These are phyloP conservation scores for Axinella damicornis DNA, from an alignment of 37 sponge, comb jelly and placozoan species.

Conservation along the genomic window DNA sequence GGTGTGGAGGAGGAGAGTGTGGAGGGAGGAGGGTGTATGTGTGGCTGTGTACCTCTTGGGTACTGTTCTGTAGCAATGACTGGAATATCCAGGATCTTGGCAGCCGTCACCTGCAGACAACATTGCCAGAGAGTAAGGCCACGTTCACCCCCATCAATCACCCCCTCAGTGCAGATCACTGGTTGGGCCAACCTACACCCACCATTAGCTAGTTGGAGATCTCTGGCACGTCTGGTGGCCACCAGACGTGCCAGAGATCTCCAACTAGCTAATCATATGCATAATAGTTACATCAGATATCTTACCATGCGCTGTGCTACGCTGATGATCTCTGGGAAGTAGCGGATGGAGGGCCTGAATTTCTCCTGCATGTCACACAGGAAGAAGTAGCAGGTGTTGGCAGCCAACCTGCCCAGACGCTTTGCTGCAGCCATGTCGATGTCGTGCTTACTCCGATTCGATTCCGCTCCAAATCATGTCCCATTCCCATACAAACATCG, in stretches of 20 bases:
- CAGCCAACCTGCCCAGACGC: slow-evolving; percentile 82
- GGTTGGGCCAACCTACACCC: no score
- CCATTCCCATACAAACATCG: not conserved
- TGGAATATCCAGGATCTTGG: slow-evolving; percentile 92
- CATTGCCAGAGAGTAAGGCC: not conserved
- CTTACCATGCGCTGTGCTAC: slow-evolving; percentile 88
- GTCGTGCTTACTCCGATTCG: not conserved
- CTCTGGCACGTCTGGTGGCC: no score
- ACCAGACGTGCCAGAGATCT: no score
- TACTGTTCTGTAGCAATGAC: slow-evolving; percentile 98
- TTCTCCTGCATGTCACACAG: slow-evolving; percentile 99
- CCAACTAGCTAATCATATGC: no score
- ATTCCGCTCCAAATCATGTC: not conserved
- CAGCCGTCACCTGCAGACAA: slow-evolving; percentile 90
- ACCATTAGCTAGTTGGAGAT: no score
- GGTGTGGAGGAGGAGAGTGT: no score
- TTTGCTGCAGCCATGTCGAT: slow-evolving; percentile 33
- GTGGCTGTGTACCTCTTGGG: slow-evolving; percentile 81
- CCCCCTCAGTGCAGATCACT: not conserved
- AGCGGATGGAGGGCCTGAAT: slow-evolving; percentile 90
- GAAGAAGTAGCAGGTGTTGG: slow-evolving; percentile 85
- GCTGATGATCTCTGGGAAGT: slow-evolving; percentile 92
- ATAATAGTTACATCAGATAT: not conserved
- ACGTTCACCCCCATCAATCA: not conserved
- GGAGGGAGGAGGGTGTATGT: no score